phyloP scores from a whole-genome alignment of 2,113 vertebrate species.

The Hypocryptadius cinnamomeus region DNA sequence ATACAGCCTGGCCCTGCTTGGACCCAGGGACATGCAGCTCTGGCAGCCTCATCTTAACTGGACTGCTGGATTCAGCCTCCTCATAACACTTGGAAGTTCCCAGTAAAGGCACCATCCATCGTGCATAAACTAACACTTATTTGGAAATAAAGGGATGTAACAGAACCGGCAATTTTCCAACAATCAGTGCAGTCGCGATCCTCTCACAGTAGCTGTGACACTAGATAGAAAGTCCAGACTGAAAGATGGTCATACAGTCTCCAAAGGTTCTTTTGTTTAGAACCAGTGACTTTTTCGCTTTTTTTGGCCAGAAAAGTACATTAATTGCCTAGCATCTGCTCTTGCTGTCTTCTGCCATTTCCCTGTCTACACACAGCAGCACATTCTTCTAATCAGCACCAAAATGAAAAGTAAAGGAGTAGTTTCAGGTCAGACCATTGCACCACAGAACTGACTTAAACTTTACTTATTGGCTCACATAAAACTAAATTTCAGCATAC shows the following conservation, averaged over 20 bases:
- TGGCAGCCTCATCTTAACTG: neutral
- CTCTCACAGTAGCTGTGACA: neutral
- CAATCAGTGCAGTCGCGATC: fast-evolving
- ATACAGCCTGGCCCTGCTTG: neutral
- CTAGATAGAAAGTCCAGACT: neutral
- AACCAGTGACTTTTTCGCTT: neutral
- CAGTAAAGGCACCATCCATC: neutral
- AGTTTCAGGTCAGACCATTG: neutral
- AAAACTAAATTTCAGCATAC: neutral
- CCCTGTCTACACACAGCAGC: neutral
- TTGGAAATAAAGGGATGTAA: neutral
- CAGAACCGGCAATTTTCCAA: neutral
- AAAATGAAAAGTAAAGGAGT: neutral
- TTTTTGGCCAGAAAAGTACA: neutral
- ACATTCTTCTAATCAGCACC: neutral
- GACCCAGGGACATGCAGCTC: neutral
- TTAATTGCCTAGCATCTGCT: neutral
- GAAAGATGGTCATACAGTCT: neutral
- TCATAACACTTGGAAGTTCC: neutral
- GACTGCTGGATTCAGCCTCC: neutral
- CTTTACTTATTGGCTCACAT: neutral
- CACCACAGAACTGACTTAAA: neutral
- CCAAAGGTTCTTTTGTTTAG: neutral
- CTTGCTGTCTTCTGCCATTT: neutral
- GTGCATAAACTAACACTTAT: neutral